Conservation (phyloP, 2,888 invertebrate species). For the Belgica antarctica region DNA sequence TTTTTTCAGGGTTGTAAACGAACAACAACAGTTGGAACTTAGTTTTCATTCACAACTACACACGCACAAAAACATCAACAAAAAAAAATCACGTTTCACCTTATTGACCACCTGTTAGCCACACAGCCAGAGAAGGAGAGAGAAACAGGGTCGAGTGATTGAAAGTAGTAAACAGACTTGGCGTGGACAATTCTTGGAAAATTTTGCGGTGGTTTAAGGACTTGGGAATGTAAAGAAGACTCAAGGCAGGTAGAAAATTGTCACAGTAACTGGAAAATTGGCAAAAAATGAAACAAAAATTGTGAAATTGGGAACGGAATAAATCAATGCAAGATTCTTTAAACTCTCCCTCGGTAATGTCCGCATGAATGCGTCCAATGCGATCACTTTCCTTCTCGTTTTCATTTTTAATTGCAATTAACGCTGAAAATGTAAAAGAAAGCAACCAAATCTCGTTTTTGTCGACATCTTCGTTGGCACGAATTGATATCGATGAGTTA, state of each 20-base stretch:
- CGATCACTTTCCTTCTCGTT: neutral
- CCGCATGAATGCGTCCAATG: neutral
- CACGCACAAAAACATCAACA: neutral
- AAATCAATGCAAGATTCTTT: neutral
- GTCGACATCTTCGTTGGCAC: neutral
- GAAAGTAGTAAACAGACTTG: constrained; percentile 15
- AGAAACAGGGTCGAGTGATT: neutral
- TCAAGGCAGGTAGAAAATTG: neutral
- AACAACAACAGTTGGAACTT: no score
- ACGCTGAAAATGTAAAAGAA: constrained; percentile 16
- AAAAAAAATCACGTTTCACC: constrained; percentile 25
- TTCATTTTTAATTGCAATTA: constrained; percentile 29
- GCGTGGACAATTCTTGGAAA: constrained; percentile 9
- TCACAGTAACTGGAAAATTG: neutral
- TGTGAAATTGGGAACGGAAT: neutral
- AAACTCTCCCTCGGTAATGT: neutral
- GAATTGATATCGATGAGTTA: neutral
- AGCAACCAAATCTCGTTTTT: neutral
- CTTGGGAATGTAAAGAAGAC: neutral
- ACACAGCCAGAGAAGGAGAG: neutral
- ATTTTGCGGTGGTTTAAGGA: neutral
- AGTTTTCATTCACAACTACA: neutral
- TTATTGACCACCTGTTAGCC: constrained; percentile 39
- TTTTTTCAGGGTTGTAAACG: neutral
- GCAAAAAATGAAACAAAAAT: neutral